Evolutionary conservation across 1,140 invertebrate species (phyloP), one percentile per base, ranked within the genome.

Genomic region (Drosophila parabipectinata): DNA sequence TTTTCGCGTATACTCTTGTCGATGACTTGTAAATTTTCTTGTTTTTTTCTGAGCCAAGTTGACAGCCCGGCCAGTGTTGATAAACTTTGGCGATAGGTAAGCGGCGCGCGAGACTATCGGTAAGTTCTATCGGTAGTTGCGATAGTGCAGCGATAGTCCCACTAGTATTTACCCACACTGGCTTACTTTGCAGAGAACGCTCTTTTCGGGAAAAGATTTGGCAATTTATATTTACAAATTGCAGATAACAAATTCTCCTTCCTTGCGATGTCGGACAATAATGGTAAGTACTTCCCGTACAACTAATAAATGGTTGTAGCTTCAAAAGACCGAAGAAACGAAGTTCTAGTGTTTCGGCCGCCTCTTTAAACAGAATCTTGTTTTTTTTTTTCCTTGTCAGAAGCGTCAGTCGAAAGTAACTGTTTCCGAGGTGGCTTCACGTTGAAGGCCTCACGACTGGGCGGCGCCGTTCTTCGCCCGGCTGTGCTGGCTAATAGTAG

Each of bases 1-100:
- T 62, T 52, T 61, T 48, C 41, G 39, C 60, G 39, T 52, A 64
- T 47, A 52, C 63, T 67, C 47, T 21, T 72, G 63, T 56, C 79
- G 89, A 91, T 91, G 90, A 91, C 90, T 91, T 91, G 90, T 91
- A 91, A 87, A 87, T 78, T 91, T 85, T 87, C 77, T 79, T 81
- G 64, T 79, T 82, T 78, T 78, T 78, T 52, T 62, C 41, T 6
- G n/a, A 44, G 44, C 57, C 44, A 37, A 79, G 44, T 72, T 67
- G 80, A 72, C 76, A 83, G 75, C 45, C 56, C n/a, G 12, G 7
- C 10, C 32, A 63, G 71, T 73, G 69, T 63, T 73, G 34, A 10
- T 0, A 1, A 72, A 12, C 9, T 3, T 4, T 4, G 4, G n/a
- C 21, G 8, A 9, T 14, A 21, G 9, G 15, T 30, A 44, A 62